Conservation (phyloP, 2,797 vertebrate species). For the Meda fulgida region DNA sequence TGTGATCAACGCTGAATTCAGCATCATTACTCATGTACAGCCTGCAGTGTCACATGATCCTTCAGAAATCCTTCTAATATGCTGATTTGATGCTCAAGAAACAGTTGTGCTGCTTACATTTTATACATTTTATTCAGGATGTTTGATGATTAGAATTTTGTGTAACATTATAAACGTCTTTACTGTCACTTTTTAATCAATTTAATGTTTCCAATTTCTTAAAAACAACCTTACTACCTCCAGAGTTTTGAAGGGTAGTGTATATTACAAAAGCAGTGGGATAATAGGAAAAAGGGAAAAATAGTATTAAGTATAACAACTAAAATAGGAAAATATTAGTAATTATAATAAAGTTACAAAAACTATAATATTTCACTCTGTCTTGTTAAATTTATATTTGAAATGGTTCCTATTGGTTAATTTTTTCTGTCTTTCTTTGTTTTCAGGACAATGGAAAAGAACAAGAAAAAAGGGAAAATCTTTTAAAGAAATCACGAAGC, state of each 20-base stretch:
- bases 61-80: not conserved
- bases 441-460: slow-evolving; percentile 84
- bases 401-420: not conserved
- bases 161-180: not conserved
- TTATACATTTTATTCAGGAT: not conserved
- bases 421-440: slow-evolving; percentile 11
- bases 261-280: not conserved
- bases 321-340: not conserved
- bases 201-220: not conserved
- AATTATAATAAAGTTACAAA: not conserved
- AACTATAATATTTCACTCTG: not conserved
- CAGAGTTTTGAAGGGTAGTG: not conserved
- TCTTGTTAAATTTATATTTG: not conserved
- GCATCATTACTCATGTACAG: not conserved
- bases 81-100: not conserved
- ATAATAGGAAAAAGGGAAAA: not conserved
- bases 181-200: not conserved
- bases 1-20: not conserved
- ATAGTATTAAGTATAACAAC: not conserved
- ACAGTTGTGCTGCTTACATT: not conserved
- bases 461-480: slow-evolving; percentile 87
- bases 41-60: not conserved
- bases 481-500: slow-evolving; percentile 70
- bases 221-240: not conserved
- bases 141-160: not conserved